phyloP scores from a whole-genome alignment of 2,113 vertebrate species.

The Cynoglossus semilaevis region DNA sequence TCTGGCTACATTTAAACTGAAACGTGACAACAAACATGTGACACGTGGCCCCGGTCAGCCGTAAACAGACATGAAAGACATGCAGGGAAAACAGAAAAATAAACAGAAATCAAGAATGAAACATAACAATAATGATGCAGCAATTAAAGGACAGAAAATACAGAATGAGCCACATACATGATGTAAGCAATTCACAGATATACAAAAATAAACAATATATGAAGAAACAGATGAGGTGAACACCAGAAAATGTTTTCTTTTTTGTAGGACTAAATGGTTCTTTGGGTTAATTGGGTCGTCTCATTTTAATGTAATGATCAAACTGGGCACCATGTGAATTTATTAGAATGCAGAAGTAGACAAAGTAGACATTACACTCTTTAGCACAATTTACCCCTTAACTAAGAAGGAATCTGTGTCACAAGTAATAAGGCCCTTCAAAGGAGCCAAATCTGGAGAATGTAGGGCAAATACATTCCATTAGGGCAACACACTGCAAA shows the following conservation, averaged over 20 bases:
- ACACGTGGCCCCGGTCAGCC: conserved; percentile 62
- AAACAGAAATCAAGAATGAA: not conserved
- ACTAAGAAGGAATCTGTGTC: conserved; percentile 48
- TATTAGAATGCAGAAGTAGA: conserved; percentile 39
- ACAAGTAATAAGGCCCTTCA: conserved; percentile 61
- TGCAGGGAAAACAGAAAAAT: not conserved
- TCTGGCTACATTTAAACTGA: conserved; percentile 79
- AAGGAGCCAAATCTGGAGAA: conserved; percentile 58
- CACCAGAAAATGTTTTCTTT: conserved; percentile 45
- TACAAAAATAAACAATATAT: conserved; percentile 22
- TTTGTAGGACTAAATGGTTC: conserved; percentile 31
- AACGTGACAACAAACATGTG: conserved; percentile 73
- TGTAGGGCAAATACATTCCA: conserved; percentile 69
- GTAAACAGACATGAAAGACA: conserved; percentile 50
- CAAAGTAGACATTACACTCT: conserved; percentile 26
- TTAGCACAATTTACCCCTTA: conserved; percentile 55
- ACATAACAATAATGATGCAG: conserved; percentile 33
- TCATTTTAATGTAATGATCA: no score
- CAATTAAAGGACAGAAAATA: conserved; percentile 45
- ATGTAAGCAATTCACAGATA: conserved; percentile 46
- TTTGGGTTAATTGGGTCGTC: not conserved
- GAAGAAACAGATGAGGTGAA: conserved; percentile 56
- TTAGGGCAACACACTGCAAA: conserved; percentile 66
- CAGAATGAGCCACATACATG: conserved; percentile 23
- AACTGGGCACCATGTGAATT: conserved; percentile 8